These are phyloP conservation scores for Hippoglossus hippoglossus DNA, from an alignment of 2,797 vertebrate species.

Conservation along the genomic window DNA sequence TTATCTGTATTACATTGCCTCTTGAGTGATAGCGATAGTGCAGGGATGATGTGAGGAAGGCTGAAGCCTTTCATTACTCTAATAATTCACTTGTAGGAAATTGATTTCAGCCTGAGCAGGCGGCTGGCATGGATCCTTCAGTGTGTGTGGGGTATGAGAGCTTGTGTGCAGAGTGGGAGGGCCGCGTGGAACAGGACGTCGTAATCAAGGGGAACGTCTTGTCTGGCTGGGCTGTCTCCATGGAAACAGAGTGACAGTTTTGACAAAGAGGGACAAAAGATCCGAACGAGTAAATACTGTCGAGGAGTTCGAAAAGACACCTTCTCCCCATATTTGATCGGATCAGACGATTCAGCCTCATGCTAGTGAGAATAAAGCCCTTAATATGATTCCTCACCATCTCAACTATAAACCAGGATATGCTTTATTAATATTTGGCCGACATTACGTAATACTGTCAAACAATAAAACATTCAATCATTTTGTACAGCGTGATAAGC, in stretches of 20 bases:
- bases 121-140: conserved; percentile 30
- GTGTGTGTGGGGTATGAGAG: conserved; percentile 6
- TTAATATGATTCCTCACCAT: background rate
- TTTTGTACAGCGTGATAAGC: background rate
- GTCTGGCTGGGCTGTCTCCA: conserved; percentile 38
- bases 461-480: background rate
- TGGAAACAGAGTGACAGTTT: conserved; percentile 42
- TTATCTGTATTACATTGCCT: conserved; percentile 25
- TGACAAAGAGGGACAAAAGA: background rate
- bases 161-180: conserved; percentile 38
- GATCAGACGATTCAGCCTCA: background rate
- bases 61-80: conserved; percentile 44
- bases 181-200: conserved; percentile 11
- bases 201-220: conserved; percentile 35
- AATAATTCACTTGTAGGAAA: conserved; percentile 65
- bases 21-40: conserved; percentile 39
- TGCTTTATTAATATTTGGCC: background rate
- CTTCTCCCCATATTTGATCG: background rate
- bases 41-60: conserved; percentile 13
- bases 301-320: conserved; percentile 2
- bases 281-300: background rate
- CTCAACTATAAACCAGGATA: background rate
- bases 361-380: background rate
- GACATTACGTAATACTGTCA: background rate
- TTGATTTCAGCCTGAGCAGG: conserved; percentile 43